phyloP scores from a whole-genome alignment of 2,113 vertebrate genomes.

The Pomatostomus ruficeps region DNA sequence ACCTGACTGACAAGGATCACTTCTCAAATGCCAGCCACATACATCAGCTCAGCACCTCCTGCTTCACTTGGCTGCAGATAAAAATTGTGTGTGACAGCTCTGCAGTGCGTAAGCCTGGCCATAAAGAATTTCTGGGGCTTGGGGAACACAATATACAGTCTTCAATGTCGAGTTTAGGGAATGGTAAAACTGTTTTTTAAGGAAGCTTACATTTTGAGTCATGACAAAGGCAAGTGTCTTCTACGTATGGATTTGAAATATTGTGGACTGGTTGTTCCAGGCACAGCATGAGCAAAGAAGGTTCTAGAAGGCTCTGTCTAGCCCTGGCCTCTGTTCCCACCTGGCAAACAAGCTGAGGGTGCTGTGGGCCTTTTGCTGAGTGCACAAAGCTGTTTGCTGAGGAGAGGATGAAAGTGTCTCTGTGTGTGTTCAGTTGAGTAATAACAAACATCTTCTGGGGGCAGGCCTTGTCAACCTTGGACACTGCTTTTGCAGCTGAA shows the following conservation, averaged over 20 bases:
- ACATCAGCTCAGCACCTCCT: not conserved
- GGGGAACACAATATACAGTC: not conserved
- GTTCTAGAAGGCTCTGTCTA: not conserved
- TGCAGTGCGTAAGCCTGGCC: not conserved
- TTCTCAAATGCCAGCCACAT: not conserved
- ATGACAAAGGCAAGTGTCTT: not conserved
- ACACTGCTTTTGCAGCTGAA: not conserved
- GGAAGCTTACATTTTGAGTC: not conserved
- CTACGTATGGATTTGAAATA: not conserved
- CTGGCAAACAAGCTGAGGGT: not conserved
- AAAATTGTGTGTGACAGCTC: not conserved
- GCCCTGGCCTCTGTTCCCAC: not conserved
- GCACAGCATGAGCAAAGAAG: not conserved
- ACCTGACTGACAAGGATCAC: not conserved
- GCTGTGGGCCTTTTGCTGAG: not conserved
- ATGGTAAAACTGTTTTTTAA: not conserved
- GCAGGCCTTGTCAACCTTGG: not conserved
- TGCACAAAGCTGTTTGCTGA: not conserved
- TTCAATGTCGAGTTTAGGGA: not conserved
- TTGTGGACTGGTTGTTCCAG: not conserved
- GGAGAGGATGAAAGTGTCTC: not conserved
- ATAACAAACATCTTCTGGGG: not conserved
- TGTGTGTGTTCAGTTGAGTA: not conserved
- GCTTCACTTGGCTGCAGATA: not conserved
- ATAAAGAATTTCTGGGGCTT: not conserved